A percentile compares a stretch with the other conserved stretches of the same genome.
Evolutionary conservation across 1,140 invertebrate genomes (phyloP).

Genomic region (Goniozus legneri): DNA sequence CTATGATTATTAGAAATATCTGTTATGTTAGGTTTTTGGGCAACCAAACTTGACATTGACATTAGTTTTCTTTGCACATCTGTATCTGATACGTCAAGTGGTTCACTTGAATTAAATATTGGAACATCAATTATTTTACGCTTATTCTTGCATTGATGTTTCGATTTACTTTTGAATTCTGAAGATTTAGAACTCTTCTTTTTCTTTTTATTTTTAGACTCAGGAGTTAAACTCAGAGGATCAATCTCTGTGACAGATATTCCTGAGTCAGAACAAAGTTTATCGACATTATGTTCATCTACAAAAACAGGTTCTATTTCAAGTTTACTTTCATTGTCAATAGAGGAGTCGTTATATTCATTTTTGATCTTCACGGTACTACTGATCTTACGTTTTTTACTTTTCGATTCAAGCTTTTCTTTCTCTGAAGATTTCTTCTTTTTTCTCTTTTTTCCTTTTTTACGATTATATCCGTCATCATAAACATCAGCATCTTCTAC

Average conservation of each 20-base stretch:
- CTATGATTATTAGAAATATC: constrained; percentile 7
- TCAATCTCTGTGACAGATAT: too few relatives aligned
- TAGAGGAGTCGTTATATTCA: background rate
- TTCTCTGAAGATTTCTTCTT: constrained; percentile 27
- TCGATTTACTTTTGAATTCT: constrained; percentile 26
- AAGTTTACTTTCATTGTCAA: background rate
- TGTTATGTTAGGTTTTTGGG: constrained; percentile 23
- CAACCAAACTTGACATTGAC: constrained; percentile 32
- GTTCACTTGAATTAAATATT: constrained; percentile 21
- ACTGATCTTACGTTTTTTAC: constrained; percentile 8
- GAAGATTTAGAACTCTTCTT: constrained; percentile 27
- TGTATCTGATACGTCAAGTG: constrained; percentile 41
- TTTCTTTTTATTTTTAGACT: constrained; percentile 20
- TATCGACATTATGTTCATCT: background rate
- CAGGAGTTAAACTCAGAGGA: background rate
- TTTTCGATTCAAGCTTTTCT: constrained; percentile 16
- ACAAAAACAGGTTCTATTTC: constrained; percentile 1
- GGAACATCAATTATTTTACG: constrained; percentile 21
- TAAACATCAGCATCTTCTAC: constrained; percentile 54
- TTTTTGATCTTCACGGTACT: background rate
- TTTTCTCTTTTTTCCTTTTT: constrained; percentile 46
- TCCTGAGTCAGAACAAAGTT: background rate
- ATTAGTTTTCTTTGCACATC: constrained; percentile 40
- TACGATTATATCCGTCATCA: constrained; percentile 57
- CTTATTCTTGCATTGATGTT: constrained; percentile 26